These are phyloP conservation scores for Megaceryle alcyon DNA, from an alignment of 2,797 vertebrate genomes.

Conservation along the genomic window DNA sequence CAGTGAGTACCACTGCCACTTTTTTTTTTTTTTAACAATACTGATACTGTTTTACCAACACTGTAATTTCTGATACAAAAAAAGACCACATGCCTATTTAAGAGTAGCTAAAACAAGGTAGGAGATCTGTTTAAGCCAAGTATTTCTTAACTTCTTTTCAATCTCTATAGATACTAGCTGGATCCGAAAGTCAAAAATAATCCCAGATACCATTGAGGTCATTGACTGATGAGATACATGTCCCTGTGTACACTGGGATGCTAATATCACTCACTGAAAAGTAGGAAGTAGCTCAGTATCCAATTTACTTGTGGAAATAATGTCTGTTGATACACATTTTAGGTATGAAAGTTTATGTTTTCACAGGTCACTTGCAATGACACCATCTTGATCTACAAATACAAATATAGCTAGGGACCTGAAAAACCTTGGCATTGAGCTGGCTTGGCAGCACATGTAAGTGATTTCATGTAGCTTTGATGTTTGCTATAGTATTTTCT, in stretches of 20 bases:
- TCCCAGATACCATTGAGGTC: neutral
- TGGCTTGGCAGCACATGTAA: neutral
- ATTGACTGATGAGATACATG: neutral
- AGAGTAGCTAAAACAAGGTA: neutral
- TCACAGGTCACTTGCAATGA: conserved; percentile 31
- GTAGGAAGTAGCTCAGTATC: neutral
- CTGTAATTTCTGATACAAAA: neutral
- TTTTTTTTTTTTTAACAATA: neutral
- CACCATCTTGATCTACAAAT: conserved; percentile 41
- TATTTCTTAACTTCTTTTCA: neutral
- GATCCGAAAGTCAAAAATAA: conserved; percentile 14
- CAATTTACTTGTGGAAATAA: neutral
- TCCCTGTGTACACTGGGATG: neutral
- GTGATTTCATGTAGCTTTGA: neutral
- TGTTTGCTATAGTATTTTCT: neutral
- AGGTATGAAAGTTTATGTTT: neutral
- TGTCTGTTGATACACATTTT: neutral
- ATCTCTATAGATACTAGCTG: neutral
- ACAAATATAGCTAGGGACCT: conserved; percentile 18
- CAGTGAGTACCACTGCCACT: neutral
- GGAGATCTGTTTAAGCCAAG: neutral
- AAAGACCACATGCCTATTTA: neutral
- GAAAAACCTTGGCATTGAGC: neutral
- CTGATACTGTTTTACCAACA: neutral
- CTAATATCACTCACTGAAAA: neutral